Conservation (phyloP, 2,113 vertebrate genomes). For the Erythrolamprus reginae region DNA sequence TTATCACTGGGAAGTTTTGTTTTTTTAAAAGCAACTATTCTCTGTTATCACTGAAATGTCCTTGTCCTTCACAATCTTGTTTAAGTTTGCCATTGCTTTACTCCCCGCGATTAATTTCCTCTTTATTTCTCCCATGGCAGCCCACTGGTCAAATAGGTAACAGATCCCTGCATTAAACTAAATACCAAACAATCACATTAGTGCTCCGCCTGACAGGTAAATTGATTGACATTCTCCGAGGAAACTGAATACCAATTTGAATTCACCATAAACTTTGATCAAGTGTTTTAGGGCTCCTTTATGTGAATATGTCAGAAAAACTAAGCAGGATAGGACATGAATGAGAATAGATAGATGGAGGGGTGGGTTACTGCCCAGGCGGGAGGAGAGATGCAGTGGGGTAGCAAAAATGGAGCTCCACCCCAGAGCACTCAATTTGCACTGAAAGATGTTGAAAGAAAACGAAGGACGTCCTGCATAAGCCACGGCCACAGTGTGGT, state of each 20-base stretch:
- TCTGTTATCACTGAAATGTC: not conserved
- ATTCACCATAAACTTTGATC: not conserved
- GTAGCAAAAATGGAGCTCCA: no score
- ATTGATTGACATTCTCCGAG: not conserved
- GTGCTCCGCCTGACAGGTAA: not conserved
- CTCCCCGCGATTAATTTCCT: not conserved
- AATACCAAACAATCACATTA: not conserved
- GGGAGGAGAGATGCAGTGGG: no score
- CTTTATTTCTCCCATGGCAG: not conserved
- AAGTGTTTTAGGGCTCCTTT: constrained; percentile 12
- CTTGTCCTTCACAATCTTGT: not conserved
- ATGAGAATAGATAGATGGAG: not conserved
- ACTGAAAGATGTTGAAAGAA: no score
- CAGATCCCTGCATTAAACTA: not conserved
- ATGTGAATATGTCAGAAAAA: not conserved
- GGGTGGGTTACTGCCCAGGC: no score
- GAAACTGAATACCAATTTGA: not conserved
- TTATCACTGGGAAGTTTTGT: not conserved
- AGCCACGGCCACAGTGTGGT: no score
- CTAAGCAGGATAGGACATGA: not conserved
- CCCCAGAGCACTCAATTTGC: no score
- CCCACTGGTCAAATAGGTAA: not conserved
- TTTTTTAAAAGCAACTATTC: not conserved
- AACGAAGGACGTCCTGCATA: no score
- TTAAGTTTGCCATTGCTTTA: not conserved